Conservation (phyloP, 1,140 invertebrate genomes). For the Aricia agestis region DNA sequence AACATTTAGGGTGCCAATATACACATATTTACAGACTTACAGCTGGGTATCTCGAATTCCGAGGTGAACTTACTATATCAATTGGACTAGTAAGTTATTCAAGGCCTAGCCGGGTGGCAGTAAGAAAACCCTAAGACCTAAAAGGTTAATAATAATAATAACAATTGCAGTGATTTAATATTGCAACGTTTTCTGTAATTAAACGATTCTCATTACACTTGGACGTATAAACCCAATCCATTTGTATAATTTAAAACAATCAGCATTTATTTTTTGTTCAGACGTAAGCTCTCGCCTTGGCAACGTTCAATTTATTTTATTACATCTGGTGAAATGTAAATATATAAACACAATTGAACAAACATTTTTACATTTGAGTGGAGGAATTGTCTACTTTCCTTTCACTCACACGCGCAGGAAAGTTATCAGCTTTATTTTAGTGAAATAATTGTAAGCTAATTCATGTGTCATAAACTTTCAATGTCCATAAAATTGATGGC, state of each 20-base stretch:
- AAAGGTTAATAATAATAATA: too few species aligned
- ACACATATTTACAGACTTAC: too few species aligned
- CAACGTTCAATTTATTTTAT: slow-evolving; percentile 13
- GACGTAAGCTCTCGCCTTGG: neutral
- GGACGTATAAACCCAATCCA: neutral
- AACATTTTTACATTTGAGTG: neutral
- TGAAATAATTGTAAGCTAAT: too few species aligned
- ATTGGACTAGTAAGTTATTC: too few species aligned
- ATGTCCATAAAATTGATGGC: too few species aligned
- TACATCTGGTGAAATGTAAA: slow-evolving; percentile 13
- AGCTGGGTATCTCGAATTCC: too few species aligned
- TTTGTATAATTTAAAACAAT: slow-evolving; percentile 16
- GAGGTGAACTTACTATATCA: too few species aligned
- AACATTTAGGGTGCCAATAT: too few species aligned
- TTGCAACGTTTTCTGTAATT: neutral
- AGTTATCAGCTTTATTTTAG: too few species aligned
- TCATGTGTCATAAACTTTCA: too few species aligned
- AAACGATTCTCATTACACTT: neutral
- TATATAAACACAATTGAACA: neutral
- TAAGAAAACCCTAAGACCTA: too few species aligned
- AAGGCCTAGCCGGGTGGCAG: too few species aligned
- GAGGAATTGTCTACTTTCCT: neutral
- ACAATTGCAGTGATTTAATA: neutral
- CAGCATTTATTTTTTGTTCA: slow-evolving; percentile 11
- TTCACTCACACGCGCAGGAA: neutral